phyloP scores from a whole-genome alignment of 2,113 vertebrate species.

The Myrmecophaga tridactyla region DNA sequence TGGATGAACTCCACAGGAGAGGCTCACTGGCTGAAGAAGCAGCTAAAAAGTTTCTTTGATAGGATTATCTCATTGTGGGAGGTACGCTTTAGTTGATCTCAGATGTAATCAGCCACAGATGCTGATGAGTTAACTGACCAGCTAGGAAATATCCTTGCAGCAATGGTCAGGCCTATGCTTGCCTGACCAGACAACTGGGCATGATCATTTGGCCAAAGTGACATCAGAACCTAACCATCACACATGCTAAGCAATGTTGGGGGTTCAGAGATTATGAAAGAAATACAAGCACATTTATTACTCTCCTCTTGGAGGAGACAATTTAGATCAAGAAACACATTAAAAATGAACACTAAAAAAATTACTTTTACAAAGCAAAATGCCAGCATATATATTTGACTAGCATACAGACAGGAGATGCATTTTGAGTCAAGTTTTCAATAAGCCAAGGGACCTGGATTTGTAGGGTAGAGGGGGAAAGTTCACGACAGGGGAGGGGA shows the following conservation, averaged over 20 bases:
- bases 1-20: no score
- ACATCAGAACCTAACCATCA: no score
- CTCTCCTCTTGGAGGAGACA: neutral
- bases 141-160: no score
- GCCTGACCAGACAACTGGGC: no score
- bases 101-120: no score
- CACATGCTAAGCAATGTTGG: neutral
- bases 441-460: neutral
- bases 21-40: no score
- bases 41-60: no score
- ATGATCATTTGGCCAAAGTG: no score
- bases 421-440: neutral
- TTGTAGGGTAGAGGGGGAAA: neutral
- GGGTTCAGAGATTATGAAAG: neutral
- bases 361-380: slow-evolving; percentile 29
- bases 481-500: neutral
- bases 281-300: neutral
- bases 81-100: no score
- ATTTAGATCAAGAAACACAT: neutral
- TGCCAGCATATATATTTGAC: neutral
- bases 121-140: no score
- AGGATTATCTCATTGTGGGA: no score
- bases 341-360: neutral
- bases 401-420: neutral
- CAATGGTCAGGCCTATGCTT: no score